Evolutionary conservation across 1,140 invertebrate species (phyloP), one percentile per base, ranked within the genome.

Genomic region (Catajapyx aquilonaris): DNA sequence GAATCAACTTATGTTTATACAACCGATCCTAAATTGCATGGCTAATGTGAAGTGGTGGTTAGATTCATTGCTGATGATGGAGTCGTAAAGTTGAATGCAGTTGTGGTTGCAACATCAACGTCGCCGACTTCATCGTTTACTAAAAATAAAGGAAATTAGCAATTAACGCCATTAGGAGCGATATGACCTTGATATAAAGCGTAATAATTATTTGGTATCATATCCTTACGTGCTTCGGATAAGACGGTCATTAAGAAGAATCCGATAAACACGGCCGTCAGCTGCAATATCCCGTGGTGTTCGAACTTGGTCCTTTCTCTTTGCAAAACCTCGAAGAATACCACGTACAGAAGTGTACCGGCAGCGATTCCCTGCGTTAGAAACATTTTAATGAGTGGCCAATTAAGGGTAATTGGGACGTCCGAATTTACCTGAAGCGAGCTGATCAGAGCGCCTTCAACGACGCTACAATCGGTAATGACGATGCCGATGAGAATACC

Each of bases 281-380:
- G 55, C 30, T 62, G 60, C 3, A 40, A 22, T 1, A 63, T 33
- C 1, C 56, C 60, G 5, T 31, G 20, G 2, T 21, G 23, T 5
- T 33, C 20, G 21, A 31, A 20, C 13, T 19, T 39, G n/a, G 13
- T 20, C 11, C 51, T 35, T 34, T 60, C 52, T 22, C 62, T 59
- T 41, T 69, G 62, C 9, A 75, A 49, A 16, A 76, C 66, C 52
- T 75, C 73, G 47, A 74, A 74, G 47, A 75, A 75, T 2, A 72
- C 68, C 0, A 75, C 70, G 49, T 73, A 76, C 1, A 75, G 47
- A 7, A 76, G 50, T 0, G 72, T 74, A 2, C 72, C 73, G 11
- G 66, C 65, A 0, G 71, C 69, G 9, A 76, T 41, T 20, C 68
- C 69, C 61, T 74, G 59, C 20, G 65, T 49, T 15, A 57, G 28